Evolutionary conservation across 37 sponge, comb jelly and placozoan genomes (phyloP).

Genomic region (Theonella swinhoei): DNA sequence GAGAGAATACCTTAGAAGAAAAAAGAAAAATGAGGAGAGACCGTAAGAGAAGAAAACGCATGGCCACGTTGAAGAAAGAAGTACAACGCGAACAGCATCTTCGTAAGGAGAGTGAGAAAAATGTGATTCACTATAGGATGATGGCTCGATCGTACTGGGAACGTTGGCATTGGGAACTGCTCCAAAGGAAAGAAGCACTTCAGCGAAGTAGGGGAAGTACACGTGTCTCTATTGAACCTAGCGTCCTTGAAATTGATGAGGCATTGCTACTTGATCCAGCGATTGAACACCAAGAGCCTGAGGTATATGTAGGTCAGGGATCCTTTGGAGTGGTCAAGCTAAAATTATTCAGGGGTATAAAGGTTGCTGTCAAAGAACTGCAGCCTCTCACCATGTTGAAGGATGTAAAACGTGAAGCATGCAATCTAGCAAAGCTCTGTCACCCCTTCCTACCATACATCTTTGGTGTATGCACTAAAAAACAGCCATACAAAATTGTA

Average conservation of each 20-base stretch:
- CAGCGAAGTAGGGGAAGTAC: neutral
- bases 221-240: too few relatives aligned
- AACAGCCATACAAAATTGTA: slow-evolving; percentile 3
- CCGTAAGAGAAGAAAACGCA: too few relatives aligned
- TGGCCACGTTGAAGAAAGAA: too few relatives aligned
- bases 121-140: neutral
- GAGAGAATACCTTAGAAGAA: slow-evolving; percentile 4
- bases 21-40: too few relatives aligned
- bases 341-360: slow-evolving; percentile 16
- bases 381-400: slow-evolving; percentile 4
- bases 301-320: slow-evolving; percentile 15
- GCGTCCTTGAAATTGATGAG: slow-evolving; percentile 9
- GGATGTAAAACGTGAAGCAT: slow-evolving; percentile 19
- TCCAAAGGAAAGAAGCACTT: neutral
- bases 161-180: slow-evolving; percentile 16
- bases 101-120: neutral
- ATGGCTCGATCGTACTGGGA: slow-evolving; percentile 17
- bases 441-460: slow-evolving; percentile 28
- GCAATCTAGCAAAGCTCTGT: neutral
- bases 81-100: neutral
- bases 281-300: neutral
- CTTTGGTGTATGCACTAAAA: slow-evolving; percentile 12
- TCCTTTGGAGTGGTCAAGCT: slow-evolving; percentile 21
- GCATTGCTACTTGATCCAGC: slow-evolving; percentile 2
- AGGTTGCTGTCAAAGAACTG: slow-evolving; percentile 40